Base-by-base conservation (phyloP, 2,888 invertebrate genomes). In the Polyploca ridens region DNA sequence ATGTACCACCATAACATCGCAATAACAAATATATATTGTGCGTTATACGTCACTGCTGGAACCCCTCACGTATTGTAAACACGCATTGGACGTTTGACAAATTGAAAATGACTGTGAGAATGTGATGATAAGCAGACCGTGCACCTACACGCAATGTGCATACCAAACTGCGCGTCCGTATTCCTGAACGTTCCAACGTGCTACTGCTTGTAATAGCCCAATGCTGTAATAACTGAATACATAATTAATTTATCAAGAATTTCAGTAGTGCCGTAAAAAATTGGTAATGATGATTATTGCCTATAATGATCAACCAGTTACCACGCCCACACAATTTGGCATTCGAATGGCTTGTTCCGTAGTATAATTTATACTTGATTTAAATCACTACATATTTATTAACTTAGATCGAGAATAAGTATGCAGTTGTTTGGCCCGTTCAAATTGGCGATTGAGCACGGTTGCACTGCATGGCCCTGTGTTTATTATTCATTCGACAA, bases 41-140 rank as follows among this genome's bases (percentile, higher is more conserved):
- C 70, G 70, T 69, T 70, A 73, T 72, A 65, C 71, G 64, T 63
- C 35, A 69, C 63, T 62, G 63, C 63, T 71, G 77, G 70, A 64
- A 73, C 72, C 67, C 63, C 64, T 65, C 73, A 74, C 69, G 69
- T 71, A 70, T 72, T 16, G 27, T 13, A 61, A 44, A 61, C 61
- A 61, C 16, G 16, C 61, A 41, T 27, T 19, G 41, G 8, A 41
- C 38, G 38, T 58, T n/a, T 58, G 33, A 58, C 58, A 58, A 54
- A 54, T 54, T 71, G 63, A 69, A 72, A 71, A 66, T 57, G 62
- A 68, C 65, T 72, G 70, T 67, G 69, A 67, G 66, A 70, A 69
- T 72, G 33, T 57, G 63, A 74, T 66, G 64, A 71, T 70, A 68
- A 72, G 64, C 69, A 62, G 66, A 69, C 62, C 66, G 62, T 71